These are phyloP conservation scores for Grantiella picta DNA, from an alignment of 2,113 vertebrate species.

Conservation along the genomic window DNA sequence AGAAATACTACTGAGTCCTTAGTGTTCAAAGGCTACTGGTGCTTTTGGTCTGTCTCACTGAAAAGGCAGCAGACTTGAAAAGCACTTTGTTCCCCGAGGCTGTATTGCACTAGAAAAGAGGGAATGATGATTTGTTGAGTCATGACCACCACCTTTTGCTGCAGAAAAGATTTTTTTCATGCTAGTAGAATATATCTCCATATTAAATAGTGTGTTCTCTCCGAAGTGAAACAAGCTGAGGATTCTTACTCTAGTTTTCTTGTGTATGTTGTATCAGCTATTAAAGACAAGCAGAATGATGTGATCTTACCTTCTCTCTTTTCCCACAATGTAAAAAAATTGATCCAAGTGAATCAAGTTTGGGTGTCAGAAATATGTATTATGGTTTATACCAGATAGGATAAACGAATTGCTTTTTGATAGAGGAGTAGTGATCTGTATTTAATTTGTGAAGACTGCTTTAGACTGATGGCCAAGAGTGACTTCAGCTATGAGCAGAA, in stretches of 20 bases:
- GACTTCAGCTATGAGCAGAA: background rate
- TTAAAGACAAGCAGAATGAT: background rate
- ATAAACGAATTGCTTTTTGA: background rate
- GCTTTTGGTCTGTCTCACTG: background rate
- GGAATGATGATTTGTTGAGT: background rate
- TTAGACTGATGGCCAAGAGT: background rate
- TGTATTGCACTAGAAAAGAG: accelerated
- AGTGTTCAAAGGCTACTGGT: background rate
- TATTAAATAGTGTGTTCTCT: background rate
- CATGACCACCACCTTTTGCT: background rate
- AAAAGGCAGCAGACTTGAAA: background rate
- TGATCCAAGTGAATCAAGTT: background rate
- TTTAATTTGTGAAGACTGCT: background rate
- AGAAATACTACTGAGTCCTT: background rate
- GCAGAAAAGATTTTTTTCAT: background rate
- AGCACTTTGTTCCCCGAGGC: background rate
- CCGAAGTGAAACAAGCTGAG: background rate
- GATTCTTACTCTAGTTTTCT: background rate
- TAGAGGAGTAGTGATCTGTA: background rate
- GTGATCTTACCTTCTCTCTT: background rate
- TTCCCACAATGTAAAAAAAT: background rate
- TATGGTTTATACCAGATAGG: background rate
- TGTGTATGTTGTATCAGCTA: background rate
- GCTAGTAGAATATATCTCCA: background rate
- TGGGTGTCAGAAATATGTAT: background rate